A percentile compares a stretch with the other conserved stretches of the same genome.
These are phyloP conservation scores for Ophiodon elongatus DNA, from an alignment of 2,113 vertebrate genomes.

Conservation along the genomic window DNA sequence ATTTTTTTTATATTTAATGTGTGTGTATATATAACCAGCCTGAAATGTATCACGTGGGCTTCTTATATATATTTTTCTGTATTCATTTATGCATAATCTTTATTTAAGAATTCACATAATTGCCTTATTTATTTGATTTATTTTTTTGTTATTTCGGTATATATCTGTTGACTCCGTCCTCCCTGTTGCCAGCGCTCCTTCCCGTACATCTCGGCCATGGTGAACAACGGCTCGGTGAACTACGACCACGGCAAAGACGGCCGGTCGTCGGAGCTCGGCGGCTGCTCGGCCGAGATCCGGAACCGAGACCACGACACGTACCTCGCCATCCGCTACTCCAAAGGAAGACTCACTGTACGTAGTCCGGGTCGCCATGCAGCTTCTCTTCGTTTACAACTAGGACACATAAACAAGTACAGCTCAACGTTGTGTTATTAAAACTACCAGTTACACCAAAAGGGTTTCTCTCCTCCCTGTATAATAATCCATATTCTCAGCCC, in stretches of 20 bases:
- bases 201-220: conserved; percentile 96
- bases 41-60: background rate
- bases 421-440: too few relatives aligned
- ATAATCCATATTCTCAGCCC: too few relatives aligned
- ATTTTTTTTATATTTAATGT: too few relatives aligned
- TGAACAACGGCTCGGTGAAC: conserved; percentile 94
- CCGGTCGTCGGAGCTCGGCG: conserved; percentile 91
- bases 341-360: conserved; percentile 93
- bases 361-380: too few relatives aligned
- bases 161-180: background rate
- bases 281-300: conserved; percentile 93
- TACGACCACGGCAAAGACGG: conserved; percentile 98
- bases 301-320: conserved; percentile 96
- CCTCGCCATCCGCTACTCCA: conserved; percentile 96
- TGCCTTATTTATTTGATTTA: too few relatives aligned
- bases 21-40: background rate
- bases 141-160: too few relatives aligned
- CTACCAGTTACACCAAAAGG: too few relatives aligned
- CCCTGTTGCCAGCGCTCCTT: conserved; percentile 89
- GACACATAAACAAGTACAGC: background rate
- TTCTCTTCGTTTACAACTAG: background rate
- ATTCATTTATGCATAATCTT: background rate
- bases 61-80: background rate
- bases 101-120: background rate
- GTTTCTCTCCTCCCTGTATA: too few relatives aligned